Conservation (phyloP, 2,113 vertebrate genomes). For the Oreotrochilus melanogaster region DNA sequence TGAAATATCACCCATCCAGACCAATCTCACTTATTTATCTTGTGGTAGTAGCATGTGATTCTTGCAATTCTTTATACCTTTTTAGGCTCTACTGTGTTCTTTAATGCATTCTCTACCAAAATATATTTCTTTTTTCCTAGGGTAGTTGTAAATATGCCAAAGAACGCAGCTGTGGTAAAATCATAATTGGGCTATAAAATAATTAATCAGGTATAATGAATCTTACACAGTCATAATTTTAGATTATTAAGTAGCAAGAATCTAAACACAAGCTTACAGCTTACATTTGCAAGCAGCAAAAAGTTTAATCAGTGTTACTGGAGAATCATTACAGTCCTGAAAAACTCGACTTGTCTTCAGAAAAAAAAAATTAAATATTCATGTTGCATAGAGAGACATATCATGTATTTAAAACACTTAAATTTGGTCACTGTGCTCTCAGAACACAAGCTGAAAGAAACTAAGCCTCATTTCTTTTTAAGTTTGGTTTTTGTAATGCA, state of each 20-base stretch:
- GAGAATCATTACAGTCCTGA: background rate
- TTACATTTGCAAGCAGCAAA: background rate
- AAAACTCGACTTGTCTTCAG: background rate
- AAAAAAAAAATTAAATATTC: background rate
- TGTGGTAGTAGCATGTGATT: background rate
- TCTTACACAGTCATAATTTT: background rate
- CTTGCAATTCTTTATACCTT: background rate
- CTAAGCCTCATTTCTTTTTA: background rate
- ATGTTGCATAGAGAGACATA: background rate
- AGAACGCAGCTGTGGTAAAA: background rate
- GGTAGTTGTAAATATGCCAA: background rate
- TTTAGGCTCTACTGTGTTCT: background rate
- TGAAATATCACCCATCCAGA: background rate
- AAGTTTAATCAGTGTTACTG: background rate
- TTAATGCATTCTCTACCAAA: background rate
- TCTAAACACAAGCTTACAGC: background rate
- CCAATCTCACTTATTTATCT: background rate
- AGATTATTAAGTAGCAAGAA: background rate
- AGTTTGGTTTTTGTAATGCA: background rate
- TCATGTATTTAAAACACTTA: background rate
- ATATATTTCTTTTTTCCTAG: background rate
- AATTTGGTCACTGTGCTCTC: background rate
- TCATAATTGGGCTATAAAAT: background rate
- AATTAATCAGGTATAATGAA: background rate
- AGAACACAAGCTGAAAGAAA: slow-evolving; percentile 1